phyloP scores from a whole-genome alignment of 2,113 vertebrate species.

The Seriola quinqueradiata region DNA sequence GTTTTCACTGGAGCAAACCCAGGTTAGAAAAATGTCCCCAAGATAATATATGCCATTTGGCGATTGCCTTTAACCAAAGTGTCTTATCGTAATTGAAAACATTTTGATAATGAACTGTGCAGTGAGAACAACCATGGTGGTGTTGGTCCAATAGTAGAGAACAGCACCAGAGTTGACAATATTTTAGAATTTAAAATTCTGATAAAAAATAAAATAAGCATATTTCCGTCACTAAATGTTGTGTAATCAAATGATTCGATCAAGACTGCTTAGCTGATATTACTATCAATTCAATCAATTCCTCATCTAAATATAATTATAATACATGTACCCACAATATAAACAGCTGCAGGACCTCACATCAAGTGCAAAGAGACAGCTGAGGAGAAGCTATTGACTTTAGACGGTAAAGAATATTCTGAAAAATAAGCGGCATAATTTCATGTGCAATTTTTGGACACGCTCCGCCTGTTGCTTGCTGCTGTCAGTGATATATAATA shows the following conservation, averaged over 20 bases:
- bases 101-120: constrained; percentile 49
- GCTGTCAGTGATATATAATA: not conserved
- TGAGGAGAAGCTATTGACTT: not conserved
- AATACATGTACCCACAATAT: not conserved
- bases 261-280: not conserved
- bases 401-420: too few species aligned
- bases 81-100: constrained; percentile 58
- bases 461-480: not conserved
- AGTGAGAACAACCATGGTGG: constrained; percentile 10
- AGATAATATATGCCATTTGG: constrained; percentile 69
- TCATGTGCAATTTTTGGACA: not conserved
- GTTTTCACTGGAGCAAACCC: constrained; percentile 31
- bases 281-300: not conserved
- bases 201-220: not conserved
- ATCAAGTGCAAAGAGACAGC: not conserved
- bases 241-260: not conserved
- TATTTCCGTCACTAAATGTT: not conserved
- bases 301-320: not conserved
- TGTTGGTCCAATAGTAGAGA: not conserved
- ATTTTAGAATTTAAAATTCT: not conserved
- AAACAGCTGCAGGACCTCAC: not conserved
- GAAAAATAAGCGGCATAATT: not conserved
- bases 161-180: not conserved
- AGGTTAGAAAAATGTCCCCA: constrained; percentile 59
- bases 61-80: constrained; percentile 67